A percentile compares a stretch with the other conserved stretches of the same genome.
phyloP scores from a whole-genome alignment of 2,888 invertebrate species.

The Sipunculus nudus region DNA sequence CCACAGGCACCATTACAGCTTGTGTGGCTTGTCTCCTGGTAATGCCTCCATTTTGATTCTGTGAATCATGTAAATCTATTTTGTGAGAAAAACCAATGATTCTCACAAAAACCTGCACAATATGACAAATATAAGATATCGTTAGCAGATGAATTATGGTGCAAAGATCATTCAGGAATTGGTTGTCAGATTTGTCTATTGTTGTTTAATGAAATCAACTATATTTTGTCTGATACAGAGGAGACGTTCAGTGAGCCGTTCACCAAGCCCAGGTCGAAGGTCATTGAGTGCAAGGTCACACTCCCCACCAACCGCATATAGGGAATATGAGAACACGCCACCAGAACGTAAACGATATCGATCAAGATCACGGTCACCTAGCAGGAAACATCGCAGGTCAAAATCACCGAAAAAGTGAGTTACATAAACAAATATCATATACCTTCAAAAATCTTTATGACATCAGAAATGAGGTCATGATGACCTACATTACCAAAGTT shows the following conservation, averaged over 20 bases:
- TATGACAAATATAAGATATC: no score
- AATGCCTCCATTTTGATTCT: no score
- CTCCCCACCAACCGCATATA: slow-evolving; percentile 23
- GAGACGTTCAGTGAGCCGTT: not conserved
- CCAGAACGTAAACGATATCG: not conserved
- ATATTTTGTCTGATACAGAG: not conserved
- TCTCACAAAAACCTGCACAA: no score
- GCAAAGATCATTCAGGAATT: no score
- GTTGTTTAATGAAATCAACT: not conserved
- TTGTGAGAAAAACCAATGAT: no score
- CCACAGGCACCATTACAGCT: no score
- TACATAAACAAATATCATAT: slow-evolving; percentile 2
- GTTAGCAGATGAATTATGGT: no score
- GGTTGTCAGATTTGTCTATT: not conserved
- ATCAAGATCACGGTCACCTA: not conserved
- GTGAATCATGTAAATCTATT: no score
- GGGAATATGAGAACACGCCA: slow-evolving; percentile 13
- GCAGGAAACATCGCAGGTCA: slow-evolving; percentile 1
- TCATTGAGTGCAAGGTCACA: not conserved
- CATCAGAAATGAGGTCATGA: no score
- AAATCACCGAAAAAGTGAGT: slow-evolving; percentile 12
- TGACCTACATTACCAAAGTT: no score
- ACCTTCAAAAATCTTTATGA: no score
- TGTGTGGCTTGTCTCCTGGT: no score
- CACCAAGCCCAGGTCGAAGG: not conserved